Evolutionary conservation across 2,797 vertebrate genomes (phyloP).

Genomic region (Helicolenus hilgendorfi): DNA sequence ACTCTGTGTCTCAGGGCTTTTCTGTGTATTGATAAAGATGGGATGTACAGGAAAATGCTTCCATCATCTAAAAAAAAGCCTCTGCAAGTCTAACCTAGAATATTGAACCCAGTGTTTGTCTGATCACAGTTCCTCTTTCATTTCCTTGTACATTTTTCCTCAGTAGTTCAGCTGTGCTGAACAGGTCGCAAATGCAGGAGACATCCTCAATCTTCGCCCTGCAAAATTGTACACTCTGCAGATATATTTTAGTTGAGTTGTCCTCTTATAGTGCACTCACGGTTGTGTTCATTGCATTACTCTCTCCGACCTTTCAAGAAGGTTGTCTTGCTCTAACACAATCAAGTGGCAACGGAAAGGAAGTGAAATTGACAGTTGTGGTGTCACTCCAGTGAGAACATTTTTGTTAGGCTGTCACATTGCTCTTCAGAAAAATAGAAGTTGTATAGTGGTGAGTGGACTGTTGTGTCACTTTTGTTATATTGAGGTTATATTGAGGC

Average conservation of each 20-base stretch:
- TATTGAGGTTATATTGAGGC: not conserved
- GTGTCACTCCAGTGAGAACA: not conserved
- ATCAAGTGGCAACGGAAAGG: not conserved
- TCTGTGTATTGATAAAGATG: not conserved
- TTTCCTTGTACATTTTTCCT: not conserved
- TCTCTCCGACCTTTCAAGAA: not conserved
- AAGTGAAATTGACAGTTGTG: constrained; percentile 18
- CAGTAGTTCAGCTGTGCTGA: not conserved
- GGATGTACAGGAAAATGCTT: not conserved
- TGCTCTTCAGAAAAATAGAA: not conserved
- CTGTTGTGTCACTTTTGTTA: no score
- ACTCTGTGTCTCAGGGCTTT: not conserved
- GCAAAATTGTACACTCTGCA: not conserved
- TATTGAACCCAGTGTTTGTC: not conserved
- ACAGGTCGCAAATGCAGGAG: not conserved
- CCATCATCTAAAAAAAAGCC: not conserved
- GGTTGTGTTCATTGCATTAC: not conserved
- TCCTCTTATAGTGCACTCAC: not conserved
- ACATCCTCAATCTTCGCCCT: not conserved
- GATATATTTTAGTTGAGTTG: not conserved
- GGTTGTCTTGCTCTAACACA: not conserved
- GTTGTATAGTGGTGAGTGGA: not conserved
- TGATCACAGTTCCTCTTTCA: not conserved
- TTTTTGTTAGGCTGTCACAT: not conserved
- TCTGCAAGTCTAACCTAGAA: not conserved